phyloP scores from a whole-genome alignment of 2,888 invertebrate species.

The Cephus pulcher region DNA sequence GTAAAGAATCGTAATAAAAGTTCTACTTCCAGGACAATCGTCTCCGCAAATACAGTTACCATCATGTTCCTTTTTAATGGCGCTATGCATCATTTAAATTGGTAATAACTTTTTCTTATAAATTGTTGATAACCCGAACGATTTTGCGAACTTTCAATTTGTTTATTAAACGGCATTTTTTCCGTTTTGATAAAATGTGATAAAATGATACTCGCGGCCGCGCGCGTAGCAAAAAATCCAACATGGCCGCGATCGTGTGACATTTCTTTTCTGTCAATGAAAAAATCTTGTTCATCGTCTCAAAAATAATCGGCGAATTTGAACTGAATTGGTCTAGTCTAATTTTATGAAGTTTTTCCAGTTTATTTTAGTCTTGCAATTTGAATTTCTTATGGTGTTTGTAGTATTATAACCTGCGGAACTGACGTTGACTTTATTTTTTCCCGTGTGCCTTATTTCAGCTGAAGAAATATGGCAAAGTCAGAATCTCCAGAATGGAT shows the following conservation, averaged over 20 bases:
- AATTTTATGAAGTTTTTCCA: neutral
- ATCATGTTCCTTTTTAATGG: neutral
- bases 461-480: neutral
- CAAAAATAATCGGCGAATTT: neutral
- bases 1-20: conserved; percentile 6
- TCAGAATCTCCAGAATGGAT: conserved; percentile 68
- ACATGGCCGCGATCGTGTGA: neutral
- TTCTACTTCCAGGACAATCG: neutral
- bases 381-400: neutral
- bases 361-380: neutral
- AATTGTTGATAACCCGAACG: neutral
- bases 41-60: neutral
- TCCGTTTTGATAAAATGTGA: neutral
- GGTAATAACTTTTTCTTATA: neutral
- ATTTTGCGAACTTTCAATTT: neutral
- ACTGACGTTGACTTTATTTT: neutral
- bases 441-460: neutral
- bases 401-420: neutral
- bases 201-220: neutral
- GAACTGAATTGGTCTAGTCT: neutral
- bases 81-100: neutral
- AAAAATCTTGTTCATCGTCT: neutral
- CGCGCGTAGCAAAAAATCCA: neutral
- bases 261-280: neutral
- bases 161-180: neutral